Conservation (phyloP, 2,888 invertebrate species). For the Cheilosia scutellata region DNA sequence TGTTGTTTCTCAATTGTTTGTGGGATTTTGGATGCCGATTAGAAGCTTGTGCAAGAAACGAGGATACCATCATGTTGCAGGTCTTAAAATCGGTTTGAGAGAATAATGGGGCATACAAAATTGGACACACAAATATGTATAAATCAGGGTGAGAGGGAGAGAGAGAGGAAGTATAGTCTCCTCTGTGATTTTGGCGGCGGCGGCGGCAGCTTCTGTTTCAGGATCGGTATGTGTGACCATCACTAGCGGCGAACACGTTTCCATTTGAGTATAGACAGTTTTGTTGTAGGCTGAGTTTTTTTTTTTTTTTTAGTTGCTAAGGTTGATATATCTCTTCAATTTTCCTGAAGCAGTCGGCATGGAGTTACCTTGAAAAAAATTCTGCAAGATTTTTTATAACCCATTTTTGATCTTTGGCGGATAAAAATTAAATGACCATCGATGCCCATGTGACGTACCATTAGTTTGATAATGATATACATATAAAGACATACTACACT, state of each 20-base stretch:
- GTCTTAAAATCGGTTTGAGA: slow-evolving; percentile 6
- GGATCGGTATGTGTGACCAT: slow-evolving; percentile 78
- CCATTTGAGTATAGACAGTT: slow-evolving; percentile 57
- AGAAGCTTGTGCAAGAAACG: slow-evolving; percentile 27
- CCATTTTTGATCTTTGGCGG: slow-evolving; percentile 19
- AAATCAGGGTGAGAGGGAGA: slow-evolving; percentile 17
- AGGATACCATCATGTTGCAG: slow-evolving; percentile 43
- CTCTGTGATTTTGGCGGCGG: slow-evolving; percentile 21
- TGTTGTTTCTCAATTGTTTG: slow-evolving; percentile 54
- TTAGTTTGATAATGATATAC: too few relatives aligned
- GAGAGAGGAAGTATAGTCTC: neutral
- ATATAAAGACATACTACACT: too few relatives aligned
- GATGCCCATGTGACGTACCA: neutral
- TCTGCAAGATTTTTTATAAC: slow-evolving; percentile 1
- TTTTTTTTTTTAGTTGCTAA: neutral
- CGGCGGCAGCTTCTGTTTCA: slow-evolving; percentile 69
- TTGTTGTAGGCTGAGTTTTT: slow-evolving; percentile 18
- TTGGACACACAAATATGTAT: slow-evolving; percentile 13
- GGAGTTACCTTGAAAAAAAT: slow-evolving; percentile 41
- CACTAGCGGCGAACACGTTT: slow-evolving; percentile 78
- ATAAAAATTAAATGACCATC: slow-evolving; percentile 13
- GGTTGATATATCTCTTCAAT: slow-evolving; percentile 39
- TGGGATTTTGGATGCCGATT: slow-evolving; percentile 60
- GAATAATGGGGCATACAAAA: slow-evolving; percentile 41
- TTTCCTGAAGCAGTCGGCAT: slow-evolving; percentile 27